Base-by-base conservation (phyloP, 2,113 vertebrate species). In the Coturnix japonica region DNA sequence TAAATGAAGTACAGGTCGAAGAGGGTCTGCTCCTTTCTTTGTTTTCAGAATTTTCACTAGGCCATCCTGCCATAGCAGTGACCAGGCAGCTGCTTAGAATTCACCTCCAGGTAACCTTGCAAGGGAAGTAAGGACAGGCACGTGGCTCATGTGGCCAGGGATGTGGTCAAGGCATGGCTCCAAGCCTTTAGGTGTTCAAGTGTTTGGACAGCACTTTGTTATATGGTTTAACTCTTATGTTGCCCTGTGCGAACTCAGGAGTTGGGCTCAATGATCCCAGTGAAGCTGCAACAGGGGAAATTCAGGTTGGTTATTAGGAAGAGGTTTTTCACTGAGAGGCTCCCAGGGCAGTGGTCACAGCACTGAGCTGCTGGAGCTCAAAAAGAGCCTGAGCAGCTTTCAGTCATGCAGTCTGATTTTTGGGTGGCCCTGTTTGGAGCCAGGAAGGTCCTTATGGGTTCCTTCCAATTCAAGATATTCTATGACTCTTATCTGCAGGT, bases 51-150 rank as follows among this genome's bases (percentile, higher is more conserved):
- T 59, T n/a, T 26, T 46, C 30, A 22, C 67, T 60, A 37, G n/a
- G 57, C 63, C 20, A 30, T 64, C n/a, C 33, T 85, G 49, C 25
- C 20, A 25, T 16, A 25, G 26, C 2, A 1, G 30, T 30, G 51
- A 41, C 25, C 11, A 19, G 46, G 39, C 53, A 44, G 30, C 56
- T 64, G 35, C 49, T 23, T 25, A 25, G 41, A 79, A 39, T 31
- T 44, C 22, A 56, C 35, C 33, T 57, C 31, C 1, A 1, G 13
- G 16, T 56, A 63, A 37, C 35, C 1, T 2, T 3, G 1, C 26
- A 20, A 7, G 64, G 57, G 70, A 81, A 70, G 10, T 49, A 64
- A 44, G 63, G 70, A 43, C 63, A 76, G 19, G 19, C 6, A 12
- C 11, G 49, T 7, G 64, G 35, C 63, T 63, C 37, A 28, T 28